Conservation (phyloP, 2,113 vertebrate species). For the Etheostoma spectabile region DNA sequence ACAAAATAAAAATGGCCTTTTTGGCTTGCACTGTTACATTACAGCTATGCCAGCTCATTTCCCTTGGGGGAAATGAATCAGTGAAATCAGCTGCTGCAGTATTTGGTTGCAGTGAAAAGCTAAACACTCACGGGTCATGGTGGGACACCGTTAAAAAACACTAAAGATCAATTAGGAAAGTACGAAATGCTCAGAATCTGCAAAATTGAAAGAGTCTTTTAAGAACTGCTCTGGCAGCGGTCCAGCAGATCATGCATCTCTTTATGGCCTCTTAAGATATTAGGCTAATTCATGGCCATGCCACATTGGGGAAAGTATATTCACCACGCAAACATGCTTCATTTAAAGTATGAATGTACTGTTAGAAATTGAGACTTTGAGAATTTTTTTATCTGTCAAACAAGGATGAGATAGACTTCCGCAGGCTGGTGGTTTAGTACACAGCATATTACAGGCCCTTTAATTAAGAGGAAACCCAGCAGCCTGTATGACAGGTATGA, state of each 20-base stretch:
- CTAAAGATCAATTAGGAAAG: neutral
- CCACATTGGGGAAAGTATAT: neutral
- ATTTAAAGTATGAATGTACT: neutral
- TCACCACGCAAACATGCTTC: neutral
- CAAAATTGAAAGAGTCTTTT: slow-evolving; percentile 17
- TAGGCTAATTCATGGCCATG: neutral
- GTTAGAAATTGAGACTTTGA: neutral
- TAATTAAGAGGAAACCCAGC: slow-evolving; percentile 4
- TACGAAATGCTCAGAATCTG: slow-evolving; percentile 10
- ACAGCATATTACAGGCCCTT: neutral
- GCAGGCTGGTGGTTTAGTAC: neutral
- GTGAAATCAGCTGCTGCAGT: slow-evolving; percentile 12
- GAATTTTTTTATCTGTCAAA: neutral
- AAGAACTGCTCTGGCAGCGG: neutral
- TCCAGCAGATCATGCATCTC: neutral
- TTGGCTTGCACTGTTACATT: neutral
- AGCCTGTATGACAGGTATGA: neutral
- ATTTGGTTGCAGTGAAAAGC: slow-evolving; percentile 11
- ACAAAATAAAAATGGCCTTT: neutral
- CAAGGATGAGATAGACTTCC: neutral
- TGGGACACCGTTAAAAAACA: slow-evolving; percentile 23
- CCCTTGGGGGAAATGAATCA: slow-evolving; percentile 22
- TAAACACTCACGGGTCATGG: slow-evolving; percentile 15
- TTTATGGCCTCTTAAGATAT: neutral
- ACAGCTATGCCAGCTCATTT: slow-evolving; percentile 11